Conservation (phyloP, 2,797 vertebrate species). For the Parauchenoglanis ngamensis region DNA sequence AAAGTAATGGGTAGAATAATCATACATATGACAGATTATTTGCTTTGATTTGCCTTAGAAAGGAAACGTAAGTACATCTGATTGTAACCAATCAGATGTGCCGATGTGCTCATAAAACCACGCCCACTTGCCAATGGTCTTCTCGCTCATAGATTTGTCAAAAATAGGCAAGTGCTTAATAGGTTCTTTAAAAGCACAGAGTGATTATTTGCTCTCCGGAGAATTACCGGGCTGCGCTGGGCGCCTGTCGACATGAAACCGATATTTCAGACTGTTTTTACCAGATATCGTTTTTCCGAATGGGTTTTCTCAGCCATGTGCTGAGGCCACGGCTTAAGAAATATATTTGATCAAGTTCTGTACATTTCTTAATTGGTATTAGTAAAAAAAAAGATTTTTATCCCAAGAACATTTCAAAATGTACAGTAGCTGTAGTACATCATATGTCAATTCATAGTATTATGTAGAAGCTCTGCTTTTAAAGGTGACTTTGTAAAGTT, state of each 20-base stretch:
- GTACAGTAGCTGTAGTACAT: not conserved
- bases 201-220: not conserved
- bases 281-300: not conserved
- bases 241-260: not conserved
- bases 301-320: no score
- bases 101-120: no score
- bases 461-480: not conserved
- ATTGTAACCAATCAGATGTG: no score
- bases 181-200: not conserved
- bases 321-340: not conserved
- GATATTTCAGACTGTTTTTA: not conserved
- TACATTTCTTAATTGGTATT: not conserved
- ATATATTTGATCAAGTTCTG: not conserved
- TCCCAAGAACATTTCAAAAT: not conserved
- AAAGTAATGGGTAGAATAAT: not conserved
- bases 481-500: constrained; percentile 12
- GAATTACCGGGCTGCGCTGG: not conserved
- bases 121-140: no score
- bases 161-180: not conserved
- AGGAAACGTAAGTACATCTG: no score
- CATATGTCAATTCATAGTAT: not conserved
- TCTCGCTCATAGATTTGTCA: no score
- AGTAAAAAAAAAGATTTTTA: no score
- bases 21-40: no score
- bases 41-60: not conserved